Evolutionary conservation across 1,140 invertebrate species (phyloP).

Genomic region (Holcopasites calliopsidis): DNA sequence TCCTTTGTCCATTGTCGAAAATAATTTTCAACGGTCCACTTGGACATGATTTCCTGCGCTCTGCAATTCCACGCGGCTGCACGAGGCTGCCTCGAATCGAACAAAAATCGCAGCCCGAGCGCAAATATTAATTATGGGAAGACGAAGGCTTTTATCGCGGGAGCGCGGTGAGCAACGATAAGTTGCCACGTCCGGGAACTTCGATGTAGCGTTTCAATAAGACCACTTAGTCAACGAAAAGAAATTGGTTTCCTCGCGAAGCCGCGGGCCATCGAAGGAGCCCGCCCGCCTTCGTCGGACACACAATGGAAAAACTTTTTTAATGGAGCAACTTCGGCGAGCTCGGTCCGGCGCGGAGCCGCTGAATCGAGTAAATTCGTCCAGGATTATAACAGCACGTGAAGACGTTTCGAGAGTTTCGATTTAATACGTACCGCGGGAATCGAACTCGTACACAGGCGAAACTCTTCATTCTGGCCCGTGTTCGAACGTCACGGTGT

Average conservation of each 20-base stretch:
- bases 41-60: no score
- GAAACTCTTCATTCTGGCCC: constrained; percentile 1
- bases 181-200: constrained; percentile 12
- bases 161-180: not conserved
- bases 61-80: no score
- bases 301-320: constrained; percentile 39
- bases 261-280: not conserved
- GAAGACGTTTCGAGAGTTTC: constrained; percentile 2
- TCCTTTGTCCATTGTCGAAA: no score
- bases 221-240: constrained; percentile 31
- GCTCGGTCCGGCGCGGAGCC: not conserved
- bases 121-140: constrained; percentile 15
- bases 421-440: not conserved
- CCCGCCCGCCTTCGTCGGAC: not conserved
- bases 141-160: not conserved
- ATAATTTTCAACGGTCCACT: no score
- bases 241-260: constrained; percentile 20
- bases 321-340: constrained; percentile 35
- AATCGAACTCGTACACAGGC: not conserved
- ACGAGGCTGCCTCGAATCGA: not conserved
- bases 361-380: constrained; percentile 6
- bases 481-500: no score
- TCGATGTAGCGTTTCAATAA: constrained; percentile 29
- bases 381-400: constrained; percentile 30
- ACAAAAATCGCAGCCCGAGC: not conserved